Evolutionary conservation across 1,140 invertebrate genomes (phyloP).

Genomic region (Meloidogyne chitwoodi): DNA sequence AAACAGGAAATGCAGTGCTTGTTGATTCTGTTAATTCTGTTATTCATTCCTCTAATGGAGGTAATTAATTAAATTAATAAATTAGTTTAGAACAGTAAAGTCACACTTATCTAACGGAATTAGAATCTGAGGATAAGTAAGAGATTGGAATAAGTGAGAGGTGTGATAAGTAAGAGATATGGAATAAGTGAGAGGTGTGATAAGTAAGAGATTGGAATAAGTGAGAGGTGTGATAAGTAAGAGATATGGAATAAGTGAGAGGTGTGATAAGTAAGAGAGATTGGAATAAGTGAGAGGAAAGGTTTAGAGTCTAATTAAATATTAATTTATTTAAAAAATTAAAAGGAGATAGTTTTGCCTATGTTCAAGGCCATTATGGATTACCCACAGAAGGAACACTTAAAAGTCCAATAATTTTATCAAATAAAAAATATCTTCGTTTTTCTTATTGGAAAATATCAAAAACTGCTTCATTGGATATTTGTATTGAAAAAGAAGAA

Average conservation of each 20-base stretch:
- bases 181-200: background rate
- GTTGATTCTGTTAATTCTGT: slow-evolving; percentile 23
- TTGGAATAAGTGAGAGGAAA: background rate
- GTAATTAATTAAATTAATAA: background rate
- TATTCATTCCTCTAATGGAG: slow-evolving; percentile 13
- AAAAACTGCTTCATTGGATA: slow-evolving; percentile 20
- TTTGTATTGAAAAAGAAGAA: slow-evolving; percentile 21
- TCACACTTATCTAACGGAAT: no score
- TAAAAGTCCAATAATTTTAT: slow-evolving; percentile 1
- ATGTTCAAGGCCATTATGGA: slow-evolving; percentile 24
- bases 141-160: no score
- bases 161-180: no score
- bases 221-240: no score
- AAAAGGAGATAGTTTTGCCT: slow-evolving; percentile 16
- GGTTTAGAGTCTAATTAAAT: no score
- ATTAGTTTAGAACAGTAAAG: background rate
- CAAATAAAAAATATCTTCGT: background rate
- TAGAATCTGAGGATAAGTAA: no score
- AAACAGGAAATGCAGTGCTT: slow-evolving; percentile 20
- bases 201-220: no score
- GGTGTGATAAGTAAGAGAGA: no score
- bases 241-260: no score
- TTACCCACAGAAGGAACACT: slow-evolving; percentile 21
- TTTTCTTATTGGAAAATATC: slow-evolving; percentile 21
- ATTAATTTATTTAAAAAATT: background rate